Conservation (phyloP, 2,797 vertebrate genomes). For the Salmo trutta region DNA sequence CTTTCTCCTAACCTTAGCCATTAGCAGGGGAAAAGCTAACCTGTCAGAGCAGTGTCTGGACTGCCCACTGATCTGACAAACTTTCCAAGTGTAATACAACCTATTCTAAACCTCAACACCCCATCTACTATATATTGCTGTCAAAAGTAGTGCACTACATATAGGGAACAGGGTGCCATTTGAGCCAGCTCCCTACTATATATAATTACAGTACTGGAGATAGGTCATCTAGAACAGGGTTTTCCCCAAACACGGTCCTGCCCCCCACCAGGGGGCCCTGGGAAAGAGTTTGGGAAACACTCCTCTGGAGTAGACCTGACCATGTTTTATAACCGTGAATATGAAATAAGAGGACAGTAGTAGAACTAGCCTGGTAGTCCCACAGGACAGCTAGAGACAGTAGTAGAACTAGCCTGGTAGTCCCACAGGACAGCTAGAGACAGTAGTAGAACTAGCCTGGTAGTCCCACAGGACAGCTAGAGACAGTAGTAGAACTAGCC, state of each 20-base stretch:
- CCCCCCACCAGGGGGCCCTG: too few relatives aligned
- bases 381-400: too few relatives aligned
- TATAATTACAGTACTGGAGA: conserved; percentile 48
- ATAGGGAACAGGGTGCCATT: not conserved
- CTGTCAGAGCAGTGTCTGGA: not conserved
- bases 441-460: conserved; percentile 53
- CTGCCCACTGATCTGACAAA: conserved; percentile 33
- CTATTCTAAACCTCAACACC: not conserved
- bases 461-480: too few relatives aligned
- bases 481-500: conserved; percentile 54
- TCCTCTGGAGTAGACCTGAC: conserved; percentile 33
- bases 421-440: too few relatives aligned
- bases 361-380: conserved; percentile 51
- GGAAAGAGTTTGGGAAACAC: too few relatives aligned
- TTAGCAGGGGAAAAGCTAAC: not conserved
- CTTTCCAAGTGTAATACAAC: conserved; percentile 19
- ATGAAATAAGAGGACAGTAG: conserved; percentile 41
- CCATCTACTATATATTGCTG: not conserved
- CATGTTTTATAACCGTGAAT: conserved; percentile 37
- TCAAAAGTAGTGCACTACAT: not conserved
- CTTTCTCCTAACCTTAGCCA: not conserved
- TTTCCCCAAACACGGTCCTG: too few relatives aligned
- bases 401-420: conserved; percentile 53
- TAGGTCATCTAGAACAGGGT: conserved; percentile 7
- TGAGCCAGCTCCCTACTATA: conserved; percentile 15